These are phyloP conservation scores for Cyaniris semiargus DNA, from an alignment of 2,888 invertebrate genomes.

Conservation along the genomic window DNA sequence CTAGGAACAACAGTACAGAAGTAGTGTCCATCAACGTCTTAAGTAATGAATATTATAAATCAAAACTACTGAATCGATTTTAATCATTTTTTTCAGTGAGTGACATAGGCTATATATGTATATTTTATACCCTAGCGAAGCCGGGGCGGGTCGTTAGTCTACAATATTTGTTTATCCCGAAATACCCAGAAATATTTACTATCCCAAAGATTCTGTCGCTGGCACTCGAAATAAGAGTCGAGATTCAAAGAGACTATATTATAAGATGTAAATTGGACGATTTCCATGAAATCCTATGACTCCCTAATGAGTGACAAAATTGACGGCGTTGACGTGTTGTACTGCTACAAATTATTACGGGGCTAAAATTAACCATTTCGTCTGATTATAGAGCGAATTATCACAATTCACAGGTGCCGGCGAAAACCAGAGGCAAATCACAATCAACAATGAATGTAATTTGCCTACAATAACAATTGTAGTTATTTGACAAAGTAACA, in stretches of 20 bases:
- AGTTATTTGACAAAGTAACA: background rate
- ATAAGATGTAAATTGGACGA: conserved; percentile 15
- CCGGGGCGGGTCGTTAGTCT: too few relatives aligned
- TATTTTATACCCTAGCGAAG: too few relatives aligned
- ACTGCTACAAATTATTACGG: background rate
- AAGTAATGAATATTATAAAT: too few relatives aligned
- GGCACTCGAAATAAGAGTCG: conserved; percentile 4
- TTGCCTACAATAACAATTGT: background rate
- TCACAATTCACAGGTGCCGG: background rate
- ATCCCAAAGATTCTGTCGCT: background rate
- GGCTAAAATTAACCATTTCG: background rate
- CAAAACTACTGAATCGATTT: too few relatives aligned
- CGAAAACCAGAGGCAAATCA: background rate
- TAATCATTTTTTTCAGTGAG: too few relatives aligned
- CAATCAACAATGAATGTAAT: background rate
- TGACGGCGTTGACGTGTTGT: background rate
- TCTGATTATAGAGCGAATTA: background rate
- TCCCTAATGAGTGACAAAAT: conserved; percentile 19
- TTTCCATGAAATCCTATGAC: conserved; percentile 16
- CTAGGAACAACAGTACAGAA: too few relatives aligned
- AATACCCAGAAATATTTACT: conserved; percentile 5
- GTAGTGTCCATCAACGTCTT: too few relatives aligned
- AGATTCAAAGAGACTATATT: conserved; percentile 8
- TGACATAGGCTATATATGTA: too few relatives aligned
- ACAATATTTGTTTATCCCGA: background rate